Evolutionary conservation across 2,797 vertebrate species (phyloP), one percentile per base, ranked within the genome.

Genomic region (Pseudochaenichthys georgianus): DNA sequence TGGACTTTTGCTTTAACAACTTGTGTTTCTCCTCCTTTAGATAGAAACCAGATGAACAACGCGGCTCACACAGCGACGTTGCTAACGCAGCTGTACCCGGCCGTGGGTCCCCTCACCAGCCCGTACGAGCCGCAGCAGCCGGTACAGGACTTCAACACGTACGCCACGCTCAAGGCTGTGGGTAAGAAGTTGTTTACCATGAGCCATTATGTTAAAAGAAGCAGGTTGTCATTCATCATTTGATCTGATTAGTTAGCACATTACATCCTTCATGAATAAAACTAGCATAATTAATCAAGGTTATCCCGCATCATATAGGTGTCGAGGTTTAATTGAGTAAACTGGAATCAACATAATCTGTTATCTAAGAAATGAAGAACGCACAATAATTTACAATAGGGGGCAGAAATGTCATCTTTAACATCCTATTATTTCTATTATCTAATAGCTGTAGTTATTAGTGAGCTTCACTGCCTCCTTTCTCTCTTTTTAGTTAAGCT

Each of bases 121-220:
- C 96, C 96, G 0, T 99, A 99, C 0, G 97, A 99, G 45, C 96
- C 96, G 77, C 96, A 96, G 3, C 93, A 94, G 1, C 92, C 96
- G 0, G 94, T 94, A 76, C 97, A 97, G 81, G 97, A 99, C 19
- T 92, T 99, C 66, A 99, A 97, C 94, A 97, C 98, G 84, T 99
- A 99, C 0, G 96, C 97, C 80, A 98, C 97, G 4, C 93, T 99
- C 9, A 99, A 99, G 94, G 97, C 97, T 69, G 97, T 99, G 0
- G 98, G 98, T 99, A 94, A 98, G 98, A 76, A 38, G 34, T 38
- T 38, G 34, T 38, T 38, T 38, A 7, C 34, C 34, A 38, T 38
- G 34, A 38, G 34, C 34, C 34, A 38, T 38, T 7, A 38, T 38
- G 34, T 38, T 38, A 9, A 38, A 28, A 28, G 6, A 38, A 38